Conservation (phyloP, 2,113 vertebrate species). For the Eleginops maclovinus region DNA sequence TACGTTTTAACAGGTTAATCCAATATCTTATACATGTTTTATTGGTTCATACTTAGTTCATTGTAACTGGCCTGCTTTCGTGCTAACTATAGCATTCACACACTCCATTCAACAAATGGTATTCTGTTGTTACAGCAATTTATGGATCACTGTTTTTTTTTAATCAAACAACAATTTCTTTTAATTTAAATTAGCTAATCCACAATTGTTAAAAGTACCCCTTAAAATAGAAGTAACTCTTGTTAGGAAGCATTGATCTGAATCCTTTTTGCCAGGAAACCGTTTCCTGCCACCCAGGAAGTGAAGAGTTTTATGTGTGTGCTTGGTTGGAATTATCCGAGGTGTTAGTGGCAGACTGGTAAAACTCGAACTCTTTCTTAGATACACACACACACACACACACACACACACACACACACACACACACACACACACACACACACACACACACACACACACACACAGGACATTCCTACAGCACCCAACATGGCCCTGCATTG, state of each 20-base stretch:
- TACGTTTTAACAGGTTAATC: too few species aligned
- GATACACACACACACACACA: conserved; percentile 6
- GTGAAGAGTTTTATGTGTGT: neutral
- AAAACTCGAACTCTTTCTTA: neutral
- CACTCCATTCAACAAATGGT: too few species aligned
- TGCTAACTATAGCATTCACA: too few species aligned
- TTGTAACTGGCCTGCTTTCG: too few species aligned
- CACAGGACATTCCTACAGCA: conserved; percentile 53
- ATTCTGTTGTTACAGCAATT: too few species aligned
- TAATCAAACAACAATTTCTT: too few species aligned
- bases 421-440: conserved; percentile 7
- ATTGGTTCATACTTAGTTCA: too few species aligned
- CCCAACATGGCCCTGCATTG: conserved; percentile 52
- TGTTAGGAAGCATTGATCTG: neutral
- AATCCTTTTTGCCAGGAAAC: neutral
- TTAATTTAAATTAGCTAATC: too few species aligned
- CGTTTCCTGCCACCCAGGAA: neutral
- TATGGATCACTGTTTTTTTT: too few species aligned
- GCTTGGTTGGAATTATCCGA: neutral
- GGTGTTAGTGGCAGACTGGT: neutral
- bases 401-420: conserved; percentile 10
- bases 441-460: conserved; percentile 20
- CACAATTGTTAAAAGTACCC: too few species aligned
- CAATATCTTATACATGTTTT: too few species aligned
- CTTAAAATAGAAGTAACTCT: neutral